Percentiles rank a stretch among this genome's conserved stretches.
These are phyloP conservation scores for Lethrus apterus DNA, from an alignment of 1,140 invertebrate genomes.

Conservation along the genomic window DNA sequence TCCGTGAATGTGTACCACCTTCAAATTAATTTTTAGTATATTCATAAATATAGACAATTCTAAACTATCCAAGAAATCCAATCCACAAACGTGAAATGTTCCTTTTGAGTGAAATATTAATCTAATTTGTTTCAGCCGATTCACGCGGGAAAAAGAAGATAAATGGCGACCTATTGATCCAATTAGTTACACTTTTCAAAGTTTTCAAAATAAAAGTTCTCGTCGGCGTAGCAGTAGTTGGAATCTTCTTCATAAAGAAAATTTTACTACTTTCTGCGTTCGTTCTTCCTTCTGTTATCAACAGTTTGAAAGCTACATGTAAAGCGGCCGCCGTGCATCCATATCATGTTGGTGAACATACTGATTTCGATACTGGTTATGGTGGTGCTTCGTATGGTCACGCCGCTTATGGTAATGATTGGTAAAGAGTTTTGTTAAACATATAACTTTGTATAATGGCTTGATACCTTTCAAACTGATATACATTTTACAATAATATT, in stretches of 20 bases:
- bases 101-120: constrained; percentile 2
- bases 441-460: no score
- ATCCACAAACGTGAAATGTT: background rate
- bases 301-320: constrained; percentile 52
- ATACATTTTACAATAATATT: no score
- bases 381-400: no score
- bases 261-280: constrained; percentile 54
- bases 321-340: constrained; percentile 45
- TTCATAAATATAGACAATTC: no score
- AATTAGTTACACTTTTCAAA: constrained; percentile 53
- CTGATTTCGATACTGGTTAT: no score
- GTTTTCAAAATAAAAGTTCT: constrained; percentile 56
- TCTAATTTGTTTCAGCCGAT: constrained; percentile 19
- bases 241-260: constrained; percentile 62
- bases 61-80: no score
- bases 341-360: no score
- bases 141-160: constrained; percentile 49
- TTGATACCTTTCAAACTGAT: no score
- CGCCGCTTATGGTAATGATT: no score
- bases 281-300: constrained; percentile 52
- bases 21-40: constrained; percentile 34
- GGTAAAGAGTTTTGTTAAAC: no score
- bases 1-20: background rate
- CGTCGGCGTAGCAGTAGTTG: constrained; percentile 53
- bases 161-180: constrained; percentile 52